phyloP scores from a whole-genome alignment of 2,797 vertebrate species.

The Chloroceryle amazona region DNA sequence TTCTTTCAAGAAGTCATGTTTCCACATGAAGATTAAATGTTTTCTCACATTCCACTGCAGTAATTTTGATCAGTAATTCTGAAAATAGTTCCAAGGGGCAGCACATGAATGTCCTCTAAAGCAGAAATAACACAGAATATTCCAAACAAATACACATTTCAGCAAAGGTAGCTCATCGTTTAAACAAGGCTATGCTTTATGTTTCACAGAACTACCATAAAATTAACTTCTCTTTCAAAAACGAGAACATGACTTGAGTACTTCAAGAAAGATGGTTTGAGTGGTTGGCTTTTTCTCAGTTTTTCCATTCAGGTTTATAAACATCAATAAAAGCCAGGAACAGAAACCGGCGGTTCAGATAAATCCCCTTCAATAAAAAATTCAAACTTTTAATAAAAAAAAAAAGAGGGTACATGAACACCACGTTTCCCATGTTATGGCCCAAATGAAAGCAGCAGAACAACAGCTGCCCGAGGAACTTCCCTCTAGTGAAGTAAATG shows the following conservation, averaged over 20 bases:
- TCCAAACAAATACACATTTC: not conserved
- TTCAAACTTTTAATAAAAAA: not conserved
- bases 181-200: not conserved
- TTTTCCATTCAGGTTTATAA: conserved; percentile 4
- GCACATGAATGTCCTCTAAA: not conserved
- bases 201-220: not conserved
- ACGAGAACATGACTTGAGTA: not conserved
- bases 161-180: not conserved
- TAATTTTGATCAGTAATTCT: conserved; percentile 1
- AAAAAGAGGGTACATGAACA: not conserved
- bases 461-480: not conserved
- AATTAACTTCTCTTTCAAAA: conserved; percentile 11
- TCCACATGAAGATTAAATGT: not conserved
- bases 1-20: not conserved
- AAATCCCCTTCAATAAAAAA: not conserved
- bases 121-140: not conserved
- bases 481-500: conserved; percentile 2
- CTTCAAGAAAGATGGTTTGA: not conserved
- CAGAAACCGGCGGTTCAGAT: not conserved
- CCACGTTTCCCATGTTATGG: not conserved
- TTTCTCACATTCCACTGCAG: not conserved
- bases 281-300: not conserved
- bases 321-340: not conserved
- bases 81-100: not conserved
- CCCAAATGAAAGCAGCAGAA: not conserved